Percentiles rank a stretch among this genome's conserved stretches.
Evolutionary conservation across 2,888 invertebrate genomes (phyloP).

Genomic region (Mylabris sibirica): DNA sequence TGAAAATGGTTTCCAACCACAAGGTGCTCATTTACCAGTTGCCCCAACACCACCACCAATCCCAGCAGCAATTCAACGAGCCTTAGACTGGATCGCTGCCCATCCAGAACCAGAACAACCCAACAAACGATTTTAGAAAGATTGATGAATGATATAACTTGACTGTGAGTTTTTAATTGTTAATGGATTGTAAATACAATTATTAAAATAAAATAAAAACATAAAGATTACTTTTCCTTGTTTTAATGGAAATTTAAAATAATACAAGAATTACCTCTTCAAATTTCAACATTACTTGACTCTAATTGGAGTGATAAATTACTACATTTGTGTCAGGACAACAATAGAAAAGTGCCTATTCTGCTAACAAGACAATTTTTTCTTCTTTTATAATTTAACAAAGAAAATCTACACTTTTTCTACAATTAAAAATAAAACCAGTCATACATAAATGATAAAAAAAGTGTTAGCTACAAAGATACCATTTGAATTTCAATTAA

Average conservation of each 20-base stretch:
- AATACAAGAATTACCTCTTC: neutral
- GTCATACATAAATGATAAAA: neutral
- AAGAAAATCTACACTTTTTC: neutral
- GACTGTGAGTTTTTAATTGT: neutral
- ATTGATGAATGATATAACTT: neutral
- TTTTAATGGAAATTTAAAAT: neutral
- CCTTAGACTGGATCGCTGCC: conserved; percentile 48
- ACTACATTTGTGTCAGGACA: neutral
- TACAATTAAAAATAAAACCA: neutral
- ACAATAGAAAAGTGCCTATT: neutral
- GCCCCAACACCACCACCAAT: conserved; percentile 33
- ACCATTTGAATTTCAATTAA: neutral
- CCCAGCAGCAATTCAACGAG: conserved; percentile 30
- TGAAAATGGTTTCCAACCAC: conserved; percentile 42
- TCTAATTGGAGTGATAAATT: neutral
- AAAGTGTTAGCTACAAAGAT: neutral
- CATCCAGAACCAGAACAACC: conserved; percentile 53
- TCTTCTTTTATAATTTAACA: neutral
- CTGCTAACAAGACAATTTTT: neutral
- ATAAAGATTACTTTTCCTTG: neutral
- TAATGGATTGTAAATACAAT: conserved; percentile 8
- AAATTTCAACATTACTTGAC: neutral
- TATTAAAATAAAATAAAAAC: neutral
- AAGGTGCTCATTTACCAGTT: conserved; percentile 38
- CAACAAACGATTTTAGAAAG: neutral